These are phyloP conservation scores for Yponomeuta plumbellus DNA, from an alignment of 2,888 invertebrate genomes.

Conservation along the genomic window DNA sequence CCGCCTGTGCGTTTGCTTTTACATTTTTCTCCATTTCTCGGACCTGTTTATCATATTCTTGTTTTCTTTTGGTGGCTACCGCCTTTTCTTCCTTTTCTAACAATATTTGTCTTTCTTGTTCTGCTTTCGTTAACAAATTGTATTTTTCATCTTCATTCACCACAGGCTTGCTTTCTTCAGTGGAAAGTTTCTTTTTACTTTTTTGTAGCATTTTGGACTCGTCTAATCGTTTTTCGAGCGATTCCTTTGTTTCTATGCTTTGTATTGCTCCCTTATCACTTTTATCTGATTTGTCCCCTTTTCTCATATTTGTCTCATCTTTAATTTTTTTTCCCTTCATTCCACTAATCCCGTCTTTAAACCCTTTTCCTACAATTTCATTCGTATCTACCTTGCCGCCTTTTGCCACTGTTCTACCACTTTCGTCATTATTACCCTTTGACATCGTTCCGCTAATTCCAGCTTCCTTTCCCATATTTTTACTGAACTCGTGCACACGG, in stretches of 20 bases:
- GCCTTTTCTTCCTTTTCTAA: not conserved
- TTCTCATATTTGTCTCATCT: not conserved
- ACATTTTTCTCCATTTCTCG: conserved; percentile 20
- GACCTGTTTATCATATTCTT: conserved; percentile 16
- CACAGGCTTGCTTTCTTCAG: not conserved
- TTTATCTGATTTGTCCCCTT: not conserved
- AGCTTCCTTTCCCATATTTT: not conserved
- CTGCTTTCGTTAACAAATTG: not conserved
- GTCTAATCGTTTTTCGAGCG: not conserved
- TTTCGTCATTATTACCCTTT: not conserved
- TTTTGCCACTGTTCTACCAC: not conserved
- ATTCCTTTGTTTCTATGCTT: not conserved
- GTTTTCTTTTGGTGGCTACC: not conserved
- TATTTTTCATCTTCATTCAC: not conserved
- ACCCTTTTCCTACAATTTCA: not conserved
- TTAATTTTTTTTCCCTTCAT: not conserved
- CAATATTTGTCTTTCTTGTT: not conserved
- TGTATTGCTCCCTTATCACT: not conserved
- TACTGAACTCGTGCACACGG: too few relatives aligned
- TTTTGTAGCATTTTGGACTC: not conserved
- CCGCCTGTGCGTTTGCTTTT: conserved; percentile 10
- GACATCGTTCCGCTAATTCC: not conserved
- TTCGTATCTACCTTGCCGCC: not conserved
- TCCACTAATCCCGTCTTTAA: not conserved
- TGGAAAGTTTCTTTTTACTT: not conserved